Evolutionary conservation across 2,888 invertebrate genomes (phyloP).

Genomic region (Terebella lapidaria): DNA sequence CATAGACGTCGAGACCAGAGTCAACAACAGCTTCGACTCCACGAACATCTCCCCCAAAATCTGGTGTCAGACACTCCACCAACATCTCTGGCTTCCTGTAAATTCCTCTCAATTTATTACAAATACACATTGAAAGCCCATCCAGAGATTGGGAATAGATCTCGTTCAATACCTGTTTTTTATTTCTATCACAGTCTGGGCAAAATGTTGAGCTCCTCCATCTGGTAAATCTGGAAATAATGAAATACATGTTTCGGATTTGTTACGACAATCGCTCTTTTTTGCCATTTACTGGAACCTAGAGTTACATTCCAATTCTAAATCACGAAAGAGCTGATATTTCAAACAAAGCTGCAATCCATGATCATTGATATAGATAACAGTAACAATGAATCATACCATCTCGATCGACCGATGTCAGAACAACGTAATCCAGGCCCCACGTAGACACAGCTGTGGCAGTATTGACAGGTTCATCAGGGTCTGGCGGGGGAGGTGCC

Average conservation of each 20-base stretch:
- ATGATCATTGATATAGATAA: too few species aligned
- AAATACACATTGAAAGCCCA: too few species aligned
- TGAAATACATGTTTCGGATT: too few species aligned
- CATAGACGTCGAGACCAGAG: slow-evolving; percentile 90
- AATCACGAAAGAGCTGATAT: too few species aligned
- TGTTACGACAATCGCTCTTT: too few species aligned
- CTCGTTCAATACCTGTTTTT: slow-evolving; percentile 75
- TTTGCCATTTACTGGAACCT: too few species aligned
- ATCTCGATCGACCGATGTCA: slow-evolving; percentile 97
- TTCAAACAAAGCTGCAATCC: too few species aligned
- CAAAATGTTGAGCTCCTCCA: slow-evolving; percentile 90
- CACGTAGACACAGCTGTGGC: slow-evolving; percentile 86
- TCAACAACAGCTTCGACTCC: slow-evolving; percentile 71
- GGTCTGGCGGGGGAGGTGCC: slow-evolving; percentile 77
- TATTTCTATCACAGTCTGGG: slow-evolving; percentile 82
- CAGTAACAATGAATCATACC: slow-evolving; percentile 65
- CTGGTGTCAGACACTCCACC: slow-evolving; percentile 95
- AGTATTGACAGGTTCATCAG: slow-evolving; percentile 84
- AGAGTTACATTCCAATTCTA: too few species aligned
- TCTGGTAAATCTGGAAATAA: slow-evolving; percentile 70
- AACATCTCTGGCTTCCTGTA: slow-evolving; percentile 72
- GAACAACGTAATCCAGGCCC: slow-evolving; percentile 94
- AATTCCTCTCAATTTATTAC: not conserved
- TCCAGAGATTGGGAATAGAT: too few species aligned
- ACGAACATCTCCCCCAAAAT: slow-evolving; percentile 78